A percentile compares a stretch with the other conserved stretches of the same genome.
Conservation (phyloP, 2,113 vertebrate species). For the Chamaetylas fuelleborni region DNA sequence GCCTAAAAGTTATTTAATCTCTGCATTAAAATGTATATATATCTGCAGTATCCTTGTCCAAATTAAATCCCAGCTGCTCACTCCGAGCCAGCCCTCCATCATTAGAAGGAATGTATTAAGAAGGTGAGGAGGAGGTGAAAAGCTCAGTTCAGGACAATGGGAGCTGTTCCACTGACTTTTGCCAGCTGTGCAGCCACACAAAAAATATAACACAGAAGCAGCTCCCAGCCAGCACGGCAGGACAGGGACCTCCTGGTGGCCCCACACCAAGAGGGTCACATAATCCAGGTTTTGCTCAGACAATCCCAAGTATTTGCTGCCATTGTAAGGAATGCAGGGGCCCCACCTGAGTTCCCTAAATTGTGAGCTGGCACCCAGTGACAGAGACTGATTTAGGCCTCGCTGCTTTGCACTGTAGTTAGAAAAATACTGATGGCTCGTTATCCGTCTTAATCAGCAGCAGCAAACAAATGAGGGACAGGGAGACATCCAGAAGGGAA, state of each 20-base stretch:
- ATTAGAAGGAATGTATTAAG: not conserved
- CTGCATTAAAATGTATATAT: not conserved
- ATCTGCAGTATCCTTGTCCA: not conserved
- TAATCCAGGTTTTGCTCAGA: not conserved
- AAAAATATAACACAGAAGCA: not conserved
- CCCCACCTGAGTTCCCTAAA: not conserved
- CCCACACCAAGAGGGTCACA: not conserved
- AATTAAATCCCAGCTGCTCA: constrained; percentile 25
- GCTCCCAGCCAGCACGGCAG: not conserved
- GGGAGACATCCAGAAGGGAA: constrained; percentile 46
- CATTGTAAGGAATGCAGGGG: not conserved
- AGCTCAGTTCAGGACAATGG: not conserved
- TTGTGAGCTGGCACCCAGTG: not conserved
- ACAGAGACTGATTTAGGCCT: constrained; percentile 34
- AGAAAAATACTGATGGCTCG: constrained; percentile 7
- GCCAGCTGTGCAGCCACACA: fast-evolving
- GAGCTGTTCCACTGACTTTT: not conserved
- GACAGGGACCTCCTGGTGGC: not conserved
- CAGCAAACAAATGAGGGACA: constrained; percentile 57
- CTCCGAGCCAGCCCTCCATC: not conserved
- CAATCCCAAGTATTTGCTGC: not conserved
- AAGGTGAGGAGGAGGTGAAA: not conserved
- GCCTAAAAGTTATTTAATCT: constrained; percentile 19
- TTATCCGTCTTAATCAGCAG: constrained; percentile 62
- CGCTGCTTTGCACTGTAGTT: constrained; percentile 16